Evolutionary conservation across 1,140 invertebrate genomes (phyloP).

Genomic region (Zaprionus ornatus): DNA sequence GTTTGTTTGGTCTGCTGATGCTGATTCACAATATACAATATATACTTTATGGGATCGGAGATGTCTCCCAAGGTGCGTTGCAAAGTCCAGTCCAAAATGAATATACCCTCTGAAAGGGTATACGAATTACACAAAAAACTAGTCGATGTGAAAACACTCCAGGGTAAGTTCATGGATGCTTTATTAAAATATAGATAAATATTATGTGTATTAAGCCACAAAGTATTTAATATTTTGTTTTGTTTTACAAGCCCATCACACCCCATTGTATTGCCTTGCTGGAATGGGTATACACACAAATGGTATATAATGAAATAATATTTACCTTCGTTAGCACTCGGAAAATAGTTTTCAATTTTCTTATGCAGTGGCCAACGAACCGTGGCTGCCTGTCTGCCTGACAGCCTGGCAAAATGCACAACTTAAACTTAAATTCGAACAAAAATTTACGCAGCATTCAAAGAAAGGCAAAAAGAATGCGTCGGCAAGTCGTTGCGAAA

Average conservation of each 20-base stretch:
- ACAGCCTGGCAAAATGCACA: conserved; percentile 46
- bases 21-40: too few species aligned
- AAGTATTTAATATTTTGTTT: too few species aligned
- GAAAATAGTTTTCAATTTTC: conserved; percentile 76
- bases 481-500: conserved; percentile 50
- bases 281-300: conserved; percentile 22
- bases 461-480: conserved; percentile 11
- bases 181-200: too few species aligned
- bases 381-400: conserved; percentile 18
- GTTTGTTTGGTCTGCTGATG: too few species aligned
- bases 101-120: too few species aligned
- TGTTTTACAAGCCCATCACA: background rate
- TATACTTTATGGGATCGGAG: too few species aligned
- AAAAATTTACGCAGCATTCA: conserved; percentile 55
- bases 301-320: conserved; percentile 74
- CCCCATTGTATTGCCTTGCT: background rate
- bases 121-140: too few species aligned
- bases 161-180: too few species aligned
- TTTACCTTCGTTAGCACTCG: conserved; percentile 79
- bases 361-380: conserved; percentile 73
- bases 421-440: conserved; percentile 80
- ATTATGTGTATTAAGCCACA: too few species aligned
- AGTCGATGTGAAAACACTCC: too few species aligned
- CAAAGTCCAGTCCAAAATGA: too few species aligned
- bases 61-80: too few species aligned